phyloP scores from a whole-genome alignment of 2,113 vertebrate genomes.

The Emydura subglobosa region DNA sequence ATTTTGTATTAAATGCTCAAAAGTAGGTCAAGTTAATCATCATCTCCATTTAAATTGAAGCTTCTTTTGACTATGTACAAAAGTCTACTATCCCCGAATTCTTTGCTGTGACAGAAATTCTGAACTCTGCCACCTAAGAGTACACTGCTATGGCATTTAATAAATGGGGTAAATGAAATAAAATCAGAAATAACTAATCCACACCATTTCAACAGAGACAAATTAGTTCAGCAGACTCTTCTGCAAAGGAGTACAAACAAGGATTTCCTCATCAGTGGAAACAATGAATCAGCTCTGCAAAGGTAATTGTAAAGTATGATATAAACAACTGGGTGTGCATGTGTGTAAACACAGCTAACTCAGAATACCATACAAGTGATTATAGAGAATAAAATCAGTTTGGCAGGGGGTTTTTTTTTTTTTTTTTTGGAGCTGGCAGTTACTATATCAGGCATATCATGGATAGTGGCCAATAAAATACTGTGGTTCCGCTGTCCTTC shows the following conservation, averaged over 20 bases:
- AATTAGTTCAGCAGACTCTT: constrained; percentile 6
- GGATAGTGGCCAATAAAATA: neutral
- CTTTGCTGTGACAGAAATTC: constrained; percentile 45
- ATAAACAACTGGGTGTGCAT: constrained; percentile 45
- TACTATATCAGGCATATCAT: neutral
- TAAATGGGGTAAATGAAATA: constrained; percentile 20
- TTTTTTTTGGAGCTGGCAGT: neutral
- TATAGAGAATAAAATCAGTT: constrained; percentile 20
- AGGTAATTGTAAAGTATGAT: constrained; percentile 52
- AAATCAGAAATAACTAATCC: neutral
- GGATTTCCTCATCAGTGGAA: constrained; percentile 59
- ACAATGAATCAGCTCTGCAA: constrained; percentile 53
- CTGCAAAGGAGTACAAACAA: constrained; percentile 23
- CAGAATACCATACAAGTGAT: neutral
- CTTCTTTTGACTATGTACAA: constrained; percentile 1
- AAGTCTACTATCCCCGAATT: neutral
- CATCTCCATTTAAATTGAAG: neutral
- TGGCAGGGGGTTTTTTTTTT: neutral
- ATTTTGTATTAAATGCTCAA: neutral
- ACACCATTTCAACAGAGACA: constrained; percentile 28
- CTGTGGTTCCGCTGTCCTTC: neutral
- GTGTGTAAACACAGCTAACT: constrained; percentile 56
- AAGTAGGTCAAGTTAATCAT: neutral
- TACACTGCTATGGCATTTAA: constrained; percentile 35
- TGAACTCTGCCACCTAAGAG: constrained; percentile 30